Percentiles rank a stretch among this genome's conserved stretches.
These are phyloP conservation scores for Margaritifera margaritifera DNA, from an alignment of 2,888 invertebrate genomes.

Conservation along the genomic window DNA sequence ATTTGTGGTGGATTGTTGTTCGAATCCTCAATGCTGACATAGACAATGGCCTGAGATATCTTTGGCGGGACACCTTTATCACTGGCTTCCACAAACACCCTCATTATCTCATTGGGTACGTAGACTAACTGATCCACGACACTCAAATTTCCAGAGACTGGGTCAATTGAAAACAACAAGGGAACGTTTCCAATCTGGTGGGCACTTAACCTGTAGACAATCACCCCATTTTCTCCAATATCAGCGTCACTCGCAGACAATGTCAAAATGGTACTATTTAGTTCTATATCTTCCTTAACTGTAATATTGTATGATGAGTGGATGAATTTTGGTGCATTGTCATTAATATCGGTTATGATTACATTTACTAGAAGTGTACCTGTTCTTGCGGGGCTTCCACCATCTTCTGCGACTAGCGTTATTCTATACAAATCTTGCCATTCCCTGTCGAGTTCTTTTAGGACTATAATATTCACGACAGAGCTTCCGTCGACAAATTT, in stretches of 20 bases:
- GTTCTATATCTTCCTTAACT: slow-evolving; percentile 73
- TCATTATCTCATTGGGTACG: slow-evolving; percentile 32
- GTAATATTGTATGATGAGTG: slow-evolving; percentile 88
- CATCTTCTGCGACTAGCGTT: slow-evolving; percentile 79
- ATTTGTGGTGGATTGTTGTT: slow-evolving; percentile 61
- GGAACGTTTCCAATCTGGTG: slow-evolving; percentile 76
- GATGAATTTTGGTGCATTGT: slow-evolving; percentile 92
- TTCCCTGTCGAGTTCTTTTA: slow-evolving; percentile 85
- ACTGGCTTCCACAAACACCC: slow-evolving; percentile 40
- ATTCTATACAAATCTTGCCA: slow-evolving; percentile 87
- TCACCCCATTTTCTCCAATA: slow-evolving; percentile 92
- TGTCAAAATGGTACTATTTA: slow-evolving; percentile 79
- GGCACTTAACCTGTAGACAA: slow-evolving; percentile 87
- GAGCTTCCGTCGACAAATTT: slow-evolving; percentile 76
- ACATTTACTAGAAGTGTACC: slow-evolving; percentile 65
- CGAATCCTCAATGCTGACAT: slow-evolving; percentile 54
- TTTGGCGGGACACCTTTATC: slow-evolving; percentile 44
- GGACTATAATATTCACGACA: slow-evolving; percentile 82
- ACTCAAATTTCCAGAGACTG: slow-evolving; percentile 89
- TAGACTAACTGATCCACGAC: slow-evolving; percentile 75
- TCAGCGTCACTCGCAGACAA: slow-evolving; percentile 92
- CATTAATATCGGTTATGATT: slow-evolving; percentile 74
- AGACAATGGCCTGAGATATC: slow-evolving; percentile 47
- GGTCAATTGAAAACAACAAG: slow-evolving; percentile 88
- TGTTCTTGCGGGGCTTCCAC: slow-evolving; percentile 43